A percentile compares a stretch with the other conserved stretches of the same genome.
These are phyloP conservation scores for Microctonus brassicae DNA, from an alignment of 2,888 invertebrate genomes.

Conservation along the genomic window DNA sequence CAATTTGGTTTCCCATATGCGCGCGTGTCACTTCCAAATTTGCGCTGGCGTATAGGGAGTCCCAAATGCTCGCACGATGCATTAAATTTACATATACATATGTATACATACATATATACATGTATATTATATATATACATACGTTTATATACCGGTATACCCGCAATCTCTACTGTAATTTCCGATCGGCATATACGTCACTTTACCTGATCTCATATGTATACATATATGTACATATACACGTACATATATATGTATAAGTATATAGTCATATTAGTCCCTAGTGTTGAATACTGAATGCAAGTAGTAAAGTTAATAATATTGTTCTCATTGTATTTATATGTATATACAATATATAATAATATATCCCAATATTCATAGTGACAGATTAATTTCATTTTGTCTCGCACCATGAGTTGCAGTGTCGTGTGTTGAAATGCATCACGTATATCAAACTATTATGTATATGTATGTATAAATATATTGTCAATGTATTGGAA, in stretches of 20 bases:
- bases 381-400: neutral
- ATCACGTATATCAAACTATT: neutral
- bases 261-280: neutral
- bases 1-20: neutral
- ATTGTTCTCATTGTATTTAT: too few species aligned
- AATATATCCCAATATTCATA: neutral
- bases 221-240: neutral
- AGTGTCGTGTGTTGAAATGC: neutral
- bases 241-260: too few species aligned
- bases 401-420: neutral
- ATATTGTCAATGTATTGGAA: too few species aligned
- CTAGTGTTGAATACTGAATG: conserved; percentile 28
- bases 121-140: too few species aligned
- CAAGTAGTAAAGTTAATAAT: neutral
- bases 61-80: conserved; percentile 31
- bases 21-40: neutral
- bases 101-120: too few species aligned
- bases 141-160: conserved; percentile 19
- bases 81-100: conserved; percentile 36
- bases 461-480: neutral
- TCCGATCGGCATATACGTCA: conserved; percentile 37
- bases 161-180: conserved; percentile 47
- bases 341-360: too few species aligned
- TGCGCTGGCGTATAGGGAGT: neutral
- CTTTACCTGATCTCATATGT: neutral